phyloP scores from a whole-genome alignment of 2,888 invertebrate species.

The Eristalinus sepulchralis region DNA sequence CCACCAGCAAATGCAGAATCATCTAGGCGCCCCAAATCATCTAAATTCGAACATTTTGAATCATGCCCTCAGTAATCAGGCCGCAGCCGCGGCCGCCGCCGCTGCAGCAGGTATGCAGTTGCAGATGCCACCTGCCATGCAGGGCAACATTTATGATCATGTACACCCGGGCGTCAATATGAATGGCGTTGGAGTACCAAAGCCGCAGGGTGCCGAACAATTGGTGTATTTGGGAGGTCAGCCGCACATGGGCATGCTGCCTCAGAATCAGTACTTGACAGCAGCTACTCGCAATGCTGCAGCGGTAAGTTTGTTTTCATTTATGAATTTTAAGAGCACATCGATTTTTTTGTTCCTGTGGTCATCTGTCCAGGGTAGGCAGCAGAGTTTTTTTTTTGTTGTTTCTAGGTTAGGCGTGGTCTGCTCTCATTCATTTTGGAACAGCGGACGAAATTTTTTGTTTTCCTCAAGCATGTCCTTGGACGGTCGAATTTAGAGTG shows the following conservation, averaged over 20 bases:
- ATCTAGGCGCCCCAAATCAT: constrained; percentile 74
- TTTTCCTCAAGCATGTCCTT: too few species aligned
- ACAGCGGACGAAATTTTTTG: too few species aligned
- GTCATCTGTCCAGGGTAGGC: background rate
- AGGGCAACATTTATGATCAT: constrained; percentile 80
- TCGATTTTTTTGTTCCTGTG: background rate
- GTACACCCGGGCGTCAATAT: constrained; percentile 77
- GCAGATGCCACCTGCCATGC: constrained; percentile 78
- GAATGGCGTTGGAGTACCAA: constrained; percentile 77
- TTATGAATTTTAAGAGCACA: background rate
- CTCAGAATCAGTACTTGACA: constrained; percentile 81
- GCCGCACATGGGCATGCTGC: constrained; percentile 79
- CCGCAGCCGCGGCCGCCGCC: constrained; percentile 76
- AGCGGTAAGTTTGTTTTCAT: constrained; percentile 77
- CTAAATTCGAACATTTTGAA: constrained; percentile 79
- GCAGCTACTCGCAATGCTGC: constrained; percentile 79
- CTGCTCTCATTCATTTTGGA: too few species aligned
- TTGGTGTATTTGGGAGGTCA: constrained; percentile 80
- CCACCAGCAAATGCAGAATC: constrained; percentile 81
- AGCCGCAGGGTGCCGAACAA: constrained; percentile 77
- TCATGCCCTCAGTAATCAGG: constrained; percentile 79
- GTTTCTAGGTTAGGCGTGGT: background rate
- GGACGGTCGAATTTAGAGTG: too few species aligned
- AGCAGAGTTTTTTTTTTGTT: too few species aligned
- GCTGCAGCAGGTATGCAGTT: constrained; percentile 78